Evolutionary conservation across 1,140 invertebrate species (phyloP), one percentile per base, ranked within the genome.

Genomic region (Forficula auricularia): DNA sequence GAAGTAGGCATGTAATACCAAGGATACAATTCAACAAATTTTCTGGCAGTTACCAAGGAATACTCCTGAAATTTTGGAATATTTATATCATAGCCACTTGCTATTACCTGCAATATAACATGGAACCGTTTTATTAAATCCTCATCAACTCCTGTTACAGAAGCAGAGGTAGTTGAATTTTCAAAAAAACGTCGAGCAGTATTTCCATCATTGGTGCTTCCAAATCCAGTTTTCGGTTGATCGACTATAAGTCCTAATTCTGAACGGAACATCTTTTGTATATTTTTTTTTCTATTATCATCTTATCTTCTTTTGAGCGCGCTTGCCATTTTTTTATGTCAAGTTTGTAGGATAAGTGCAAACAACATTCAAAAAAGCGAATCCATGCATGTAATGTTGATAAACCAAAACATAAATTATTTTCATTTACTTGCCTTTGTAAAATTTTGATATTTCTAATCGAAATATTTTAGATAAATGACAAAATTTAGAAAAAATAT

Each of bases 181-280:
- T n/a, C n/a, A 39, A 59, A 57, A 46, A 57, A 57, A 39, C 54
- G 50, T 16, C 58, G 49, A 47, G 53, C 53, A 16, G 57, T 61
- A 44, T 61, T 61, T 20, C 55, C 54, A 44, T 61, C 55, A 55
- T 61, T 62, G 6, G 53, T 55, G 42, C 49, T 60, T 8, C 56
- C 60, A 39, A 45, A 53, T 19, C 57, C 58, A 36, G 10, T 52
- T 42, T 57, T 59, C 40, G 54, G 54, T 32, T 48, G 49, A 46
- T 61, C 58, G 1, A 61, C 49, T 3, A 50, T n/a, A 9, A 54
- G 38, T 14, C 49, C 47, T 14, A 52, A 37, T 47, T 51, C 7
- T 1, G 45, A 8, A 43, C 13, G 52, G 51, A 1, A 10, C 40
- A 19, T 46, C 15, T 48, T 50, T 47, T n/a, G 53, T 49, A 47